Conservation (phyloP, 2,888 invertebrate genomes). For the Melanostoma scalare region DNA sequence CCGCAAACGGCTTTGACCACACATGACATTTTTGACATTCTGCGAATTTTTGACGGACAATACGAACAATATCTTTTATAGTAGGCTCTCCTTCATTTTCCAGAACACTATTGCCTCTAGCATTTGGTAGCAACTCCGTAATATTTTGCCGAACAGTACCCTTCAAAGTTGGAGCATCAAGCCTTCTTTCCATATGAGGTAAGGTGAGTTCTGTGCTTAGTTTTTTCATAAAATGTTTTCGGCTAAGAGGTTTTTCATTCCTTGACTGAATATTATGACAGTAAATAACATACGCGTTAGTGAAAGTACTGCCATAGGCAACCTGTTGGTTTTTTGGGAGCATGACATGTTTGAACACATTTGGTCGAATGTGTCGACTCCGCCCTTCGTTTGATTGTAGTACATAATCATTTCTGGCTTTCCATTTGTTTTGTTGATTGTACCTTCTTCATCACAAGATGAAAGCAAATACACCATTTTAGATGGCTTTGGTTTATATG, state of each 20-base stretch:
- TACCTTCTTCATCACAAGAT: conserved; percentile 45
- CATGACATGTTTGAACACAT: conserved; percentile 60
- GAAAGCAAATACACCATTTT: conserved; percentile 61
- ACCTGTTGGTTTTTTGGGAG: conserved; percentile 30
- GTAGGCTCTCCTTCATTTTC: conserved; percentile 11
- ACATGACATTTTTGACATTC: conserved; percentile 29
- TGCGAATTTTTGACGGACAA: conserved; percentile 24
- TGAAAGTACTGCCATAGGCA: conserved; percentile 23
- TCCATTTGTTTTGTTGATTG: conserved; percentile 24
- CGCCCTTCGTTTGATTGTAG: conserved; percentile 62
- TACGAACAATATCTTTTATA: conserved; percentile 4
- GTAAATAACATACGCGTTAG: conserved; percentile 37
- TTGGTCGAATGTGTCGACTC: conserved; percentile 65
- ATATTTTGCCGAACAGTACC: conserved; percentile 35
- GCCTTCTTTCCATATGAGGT: conserved; percentile 10
- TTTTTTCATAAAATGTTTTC: conserved; percentile 38
- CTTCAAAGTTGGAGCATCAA: conserved; percentile 29
- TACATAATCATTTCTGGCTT: conserved; percentile 48
- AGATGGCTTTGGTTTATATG: conserved; percentile 36
- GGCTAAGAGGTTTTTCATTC: conserved; percentile 36
- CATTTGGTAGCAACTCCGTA: conserved; percentile 13
- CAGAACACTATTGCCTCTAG: conserved; percentile 22
- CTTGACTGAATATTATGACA: conserved; percentile 39
- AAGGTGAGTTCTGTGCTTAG: conserved; percentile 25
- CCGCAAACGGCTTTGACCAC: conserved; percentile 15